Evolutionary conservation across 1,140 invertebrate species (phyloP).

Genomic region (Philaenus spumarius): DNA sequence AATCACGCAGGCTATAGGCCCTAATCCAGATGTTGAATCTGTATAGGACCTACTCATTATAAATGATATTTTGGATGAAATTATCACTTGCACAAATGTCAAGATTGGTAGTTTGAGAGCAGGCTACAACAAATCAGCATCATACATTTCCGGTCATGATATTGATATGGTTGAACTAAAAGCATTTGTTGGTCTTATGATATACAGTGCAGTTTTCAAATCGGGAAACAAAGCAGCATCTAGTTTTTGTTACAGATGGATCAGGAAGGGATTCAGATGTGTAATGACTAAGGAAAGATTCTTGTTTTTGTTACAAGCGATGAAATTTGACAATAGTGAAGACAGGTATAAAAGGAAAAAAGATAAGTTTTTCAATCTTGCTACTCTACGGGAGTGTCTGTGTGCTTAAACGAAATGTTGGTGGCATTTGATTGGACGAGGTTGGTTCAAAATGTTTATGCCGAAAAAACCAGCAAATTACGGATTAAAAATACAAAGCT

Average conservation of each 20-base stretch:
- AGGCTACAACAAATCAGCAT: neutral
- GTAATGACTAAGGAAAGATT: neutral
- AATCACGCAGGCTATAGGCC: too few relatives aligned
- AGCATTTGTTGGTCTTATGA: neutral
- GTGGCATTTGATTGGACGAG: too few relatives aligned
- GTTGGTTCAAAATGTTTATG: slow-evolving; percentile 40
- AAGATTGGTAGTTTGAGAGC: too few relatives aligned
- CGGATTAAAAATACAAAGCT: too few relatives aligned
- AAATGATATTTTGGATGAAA: too few relatives aligned
- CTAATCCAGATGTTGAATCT: too few relatives aligned
- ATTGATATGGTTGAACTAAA: neutral
- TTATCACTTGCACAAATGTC: too few relatives aligned
- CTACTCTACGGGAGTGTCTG: too few relatives aligned
- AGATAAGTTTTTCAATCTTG: too few relatives aligned
- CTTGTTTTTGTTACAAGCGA: neutral
- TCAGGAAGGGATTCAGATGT: neutral
- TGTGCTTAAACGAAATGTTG: slow-evolving; percentile 40
- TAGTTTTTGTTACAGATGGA: neutral
- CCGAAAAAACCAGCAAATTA: slow-evolving; percentile 42
- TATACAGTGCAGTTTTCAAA: neutral
- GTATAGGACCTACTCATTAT: too few relatives aligned
- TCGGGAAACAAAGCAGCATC: neutral
- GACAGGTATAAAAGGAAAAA: neutral
- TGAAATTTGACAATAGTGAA: neutral
- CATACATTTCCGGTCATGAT: neutral